Conservation (phyloP, 1,140 invertebrate genomes). For the Conus ventricosus region DNA sequence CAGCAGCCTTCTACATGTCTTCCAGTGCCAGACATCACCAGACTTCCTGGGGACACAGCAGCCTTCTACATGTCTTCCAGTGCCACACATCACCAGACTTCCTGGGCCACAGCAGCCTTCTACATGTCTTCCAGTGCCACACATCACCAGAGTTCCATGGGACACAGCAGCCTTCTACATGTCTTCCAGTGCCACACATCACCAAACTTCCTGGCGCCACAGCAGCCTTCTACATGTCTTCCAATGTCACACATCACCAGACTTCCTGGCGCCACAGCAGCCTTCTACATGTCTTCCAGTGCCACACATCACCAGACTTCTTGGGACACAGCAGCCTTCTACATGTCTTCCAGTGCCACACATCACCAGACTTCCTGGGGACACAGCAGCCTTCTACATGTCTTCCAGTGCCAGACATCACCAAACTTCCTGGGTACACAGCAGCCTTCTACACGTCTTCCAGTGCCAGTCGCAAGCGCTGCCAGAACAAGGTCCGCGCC, state of each 20-base stretch:
- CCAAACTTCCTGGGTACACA: not conserved
- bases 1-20: not conserved
- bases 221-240: not conserved
- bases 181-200: not conserved
- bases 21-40: too few relatives aligned
- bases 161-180: not conserved
- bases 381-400: not conserved
- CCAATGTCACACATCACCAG: not conserved
- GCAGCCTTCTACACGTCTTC: not conserved
- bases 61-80: not conserved
- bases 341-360: not conserved
- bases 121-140: not conserved
- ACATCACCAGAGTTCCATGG: too few relatives aligned
- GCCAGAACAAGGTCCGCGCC: slow-evolving; percentile 25
- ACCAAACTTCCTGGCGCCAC: not conserved
- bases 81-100: not conserved
- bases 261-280: not conserved
- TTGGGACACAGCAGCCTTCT: not conserved
- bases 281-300: not conserved
- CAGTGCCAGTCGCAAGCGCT: not conserved
- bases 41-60: not conserved
- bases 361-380: not conserved
- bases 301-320: not conserved
- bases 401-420: not conserved
- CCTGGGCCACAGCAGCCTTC: not conserved